Evolutionary conservation across 2,113 vertebrate genomes (phyloP).

Genomic region (Diphyllodes magnificus): DNA sequence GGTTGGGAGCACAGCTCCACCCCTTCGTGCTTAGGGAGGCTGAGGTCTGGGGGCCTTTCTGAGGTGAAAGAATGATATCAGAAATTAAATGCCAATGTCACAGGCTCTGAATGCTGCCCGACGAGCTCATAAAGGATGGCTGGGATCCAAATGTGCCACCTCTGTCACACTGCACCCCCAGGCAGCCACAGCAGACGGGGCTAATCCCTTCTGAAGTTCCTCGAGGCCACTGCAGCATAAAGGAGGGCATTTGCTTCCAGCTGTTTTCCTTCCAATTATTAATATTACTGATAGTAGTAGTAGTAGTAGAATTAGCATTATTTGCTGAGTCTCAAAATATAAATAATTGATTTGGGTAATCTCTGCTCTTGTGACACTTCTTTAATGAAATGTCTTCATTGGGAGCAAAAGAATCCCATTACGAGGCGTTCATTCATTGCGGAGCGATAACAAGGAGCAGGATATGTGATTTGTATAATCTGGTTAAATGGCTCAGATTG

Average conservation of each 20-base stretch:
- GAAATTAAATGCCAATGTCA: background rate
- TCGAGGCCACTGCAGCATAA: background rate
- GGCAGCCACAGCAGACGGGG: background rate
- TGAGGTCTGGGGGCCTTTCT: background rate
- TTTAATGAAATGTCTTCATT: conserved; percentile 75
- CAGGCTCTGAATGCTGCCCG: background rate
- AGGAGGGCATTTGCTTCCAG: conserved; percentile 4
- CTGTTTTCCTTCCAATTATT: conserved; percentile 60
- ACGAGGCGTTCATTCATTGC: conserved; percentile 56
- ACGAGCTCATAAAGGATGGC: background rate
- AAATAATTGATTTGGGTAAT: conserved; percentile 77
- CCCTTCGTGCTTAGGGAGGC: background rate
- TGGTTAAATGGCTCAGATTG: conserved; percentile 61
- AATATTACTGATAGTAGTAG: conserved; percentile 37
- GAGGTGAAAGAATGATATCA: background rate
- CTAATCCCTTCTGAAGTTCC: background rate
- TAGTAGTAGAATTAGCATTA: conserved; percentile 46
- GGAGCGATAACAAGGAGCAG: conserved; percentile 53
- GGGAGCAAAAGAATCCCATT: conserved; percentile 67
- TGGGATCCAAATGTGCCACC: background rate
- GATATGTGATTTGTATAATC: conserved; percentile 63
- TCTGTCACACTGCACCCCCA: background rate
- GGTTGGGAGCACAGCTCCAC: background rate
- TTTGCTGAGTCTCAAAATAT: conserved; percentile 70
- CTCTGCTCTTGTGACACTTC: conserved; percentile 68